Conservation (phyloP, 2,113 vertebrate genomes). For the Equus quagga region DNA sequence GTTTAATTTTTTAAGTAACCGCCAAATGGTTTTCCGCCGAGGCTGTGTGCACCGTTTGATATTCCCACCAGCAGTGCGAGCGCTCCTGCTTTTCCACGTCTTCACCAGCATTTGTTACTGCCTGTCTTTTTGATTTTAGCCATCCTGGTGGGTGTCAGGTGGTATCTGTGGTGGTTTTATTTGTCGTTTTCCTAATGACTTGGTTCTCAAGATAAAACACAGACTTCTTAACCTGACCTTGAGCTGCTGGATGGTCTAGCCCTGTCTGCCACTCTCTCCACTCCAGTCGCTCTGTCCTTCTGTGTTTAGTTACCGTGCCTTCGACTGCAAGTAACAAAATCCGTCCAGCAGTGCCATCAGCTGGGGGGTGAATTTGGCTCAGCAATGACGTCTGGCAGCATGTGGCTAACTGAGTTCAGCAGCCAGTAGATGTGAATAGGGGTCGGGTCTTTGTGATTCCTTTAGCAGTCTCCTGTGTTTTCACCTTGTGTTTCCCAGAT, state of each 20-base stretch:
- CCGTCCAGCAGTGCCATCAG: background rate
- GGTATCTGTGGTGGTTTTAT: background rate
- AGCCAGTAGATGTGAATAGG: background rate
- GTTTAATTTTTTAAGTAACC: background rate
- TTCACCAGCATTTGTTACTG: background rate
- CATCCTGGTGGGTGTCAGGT: background rate
- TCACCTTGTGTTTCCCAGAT: background rate
- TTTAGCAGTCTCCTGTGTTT: background rate
- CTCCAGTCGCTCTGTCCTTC: background rate
- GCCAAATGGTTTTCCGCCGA: background rate
- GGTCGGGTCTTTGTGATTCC: background rate
- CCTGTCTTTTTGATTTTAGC: background rate
- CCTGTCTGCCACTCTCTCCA: background rate
- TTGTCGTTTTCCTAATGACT: constrained; percentile 7
- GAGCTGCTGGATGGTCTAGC: background rate
- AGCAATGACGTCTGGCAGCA: background rate
- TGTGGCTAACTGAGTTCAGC: background rate
- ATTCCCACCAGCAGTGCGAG: background rate
- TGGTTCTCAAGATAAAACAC: background rate
- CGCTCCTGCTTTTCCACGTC: background rate
- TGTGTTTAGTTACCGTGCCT: background rate
- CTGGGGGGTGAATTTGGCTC: background rate
- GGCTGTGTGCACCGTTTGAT: background rate
- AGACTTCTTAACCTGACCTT: background rate
- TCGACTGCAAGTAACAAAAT: background rate